A percentile compares a stretch with the other conserved stretches of the same genome.
Conservation (phyloP, 2,888 invertebrate genomes). For the Flexamia atlantica region DNA sequence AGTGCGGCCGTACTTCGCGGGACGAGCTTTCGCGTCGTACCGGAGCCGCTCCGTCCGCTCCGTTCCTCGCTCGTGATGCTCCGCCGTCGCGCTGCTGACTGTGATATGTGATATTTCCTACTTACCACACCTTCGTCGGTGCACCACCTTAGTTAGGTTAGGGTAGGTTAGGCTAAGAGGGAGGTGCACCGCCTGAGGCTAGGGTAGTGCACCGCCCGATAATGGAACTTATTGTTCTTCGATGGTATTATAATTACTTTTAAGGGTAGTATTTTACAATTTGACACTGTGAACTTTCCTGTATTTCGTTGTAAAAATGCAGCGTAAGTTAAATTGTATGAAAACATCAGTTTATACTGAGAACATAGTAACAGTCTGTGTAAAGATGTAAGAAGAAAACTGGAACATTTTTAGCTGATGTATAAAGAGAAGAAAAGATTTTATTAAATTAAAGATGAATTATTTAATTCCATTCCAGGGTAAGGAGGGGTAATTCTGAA, state of each 20-base stretch:
- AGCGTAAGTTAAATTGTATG: background rate
- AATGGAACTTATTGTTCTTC: conserved; percentile 7
- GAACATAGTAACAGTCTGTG: background rate
- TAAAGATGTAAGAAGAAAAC: no score
- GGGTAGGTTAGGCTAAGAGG: no score
- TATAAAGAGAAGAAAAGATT: no score
- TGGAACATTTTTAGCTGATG: no score
- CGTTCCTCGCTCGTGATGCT: background rate
- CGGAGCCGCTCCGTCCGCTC: background rate
- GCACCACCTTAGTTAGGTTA: conserved; percentile 34
- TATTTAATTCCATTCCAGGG: no score
- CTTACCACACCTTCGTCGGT: no score
- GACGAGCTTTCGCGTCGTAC: background rate
- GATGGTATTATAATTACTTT: conserved; percentile 15
- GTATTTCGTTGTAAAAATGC: background rate
- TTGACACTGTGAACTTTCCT: background rate
- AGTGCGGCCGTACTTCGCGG: conserved; percentile 49
- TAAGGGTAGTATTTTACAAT: conserved; percentile 9
- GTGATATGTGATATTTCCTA: conserved; percentile 48
- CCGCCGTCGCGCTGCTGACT: background rate
- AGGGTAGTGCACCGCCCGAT: background rate
- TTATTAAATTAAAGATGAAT: no score
- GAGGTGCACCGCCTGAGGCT: no score
- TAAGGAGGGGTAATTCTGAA: no score
- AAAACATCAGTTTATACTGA: background rate